A percentile compares a stretch with the other conserved stretches of the same genome.
phyloP scores from a whole-genome alignment of 2,888 invertebrate species.

The Ferdinandea cuprea region DNA sequence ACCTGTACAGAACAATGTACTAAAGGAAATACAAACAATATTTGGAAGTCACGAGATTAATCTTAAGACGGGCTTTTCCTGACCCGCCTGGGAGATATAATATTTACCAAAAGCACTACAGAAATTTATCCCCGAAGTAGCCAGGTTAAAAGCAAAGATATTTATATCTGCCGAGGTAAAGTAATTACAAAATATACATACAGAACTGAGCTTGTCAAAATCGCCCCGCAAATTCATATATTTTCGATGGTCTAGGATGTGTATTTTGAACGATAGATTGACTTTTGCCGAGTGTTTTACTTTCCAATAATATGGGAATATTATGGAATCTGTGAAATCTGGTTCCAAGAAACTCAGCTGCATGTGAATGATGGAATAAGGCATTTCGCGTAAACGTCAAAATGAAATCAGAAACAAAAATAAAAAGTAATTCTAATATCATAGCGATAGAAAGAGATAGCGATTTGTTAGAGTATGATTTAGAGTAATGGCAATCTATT shows the following conservation, averaged over 20 bases:
- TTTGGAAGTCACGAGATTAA: slow-evolving; percentile 49
- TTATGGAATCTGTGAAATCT: background rate
- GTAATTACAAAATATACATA: slow-evolving; percentile 44
- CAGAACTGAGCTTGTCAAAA: slow-evolving; percentile 39
- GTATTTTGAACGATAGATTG: no score
- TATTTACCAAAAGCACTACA: slow-evolving; percentile 62
- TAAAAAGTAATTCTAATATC: no score
- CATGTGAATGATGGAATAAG: no score
- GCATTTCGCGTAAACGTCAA: no score
- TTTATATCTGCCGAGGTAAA: slow-evolving; percentile 65
- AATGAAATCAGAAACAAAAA: no score
- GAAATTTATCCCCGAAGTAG: slow-evolving; percentile 54
- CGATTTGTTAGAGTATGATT: no score
- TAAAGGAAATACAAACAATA: slow-evolving; percentile 17
- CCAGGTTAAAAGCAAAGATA: slow-evolving; percentile 65
- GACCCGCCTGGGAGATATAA: slow-evolving; percentile 41
- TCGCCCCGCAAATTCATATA: slow-evolving; percentile 5
- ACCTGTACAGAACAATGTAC: slow-evolving; percentile 18
- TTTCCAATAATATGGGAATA: background rate
- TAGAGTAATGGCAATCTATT: no score
- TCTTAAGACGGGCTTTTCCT: slow-evolving; percentile 26
- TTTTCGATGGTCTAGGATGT: background rate
- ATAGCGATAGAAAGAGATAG: no score
- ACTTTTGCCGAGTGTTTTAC: background rate
- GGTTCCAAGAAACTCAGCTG: no score